These are phyloP conservation scores for Odobenus rosmarus DNA, from an alignment of 2,113 vertebrate species.

Conservation along the genomic window DNA sequence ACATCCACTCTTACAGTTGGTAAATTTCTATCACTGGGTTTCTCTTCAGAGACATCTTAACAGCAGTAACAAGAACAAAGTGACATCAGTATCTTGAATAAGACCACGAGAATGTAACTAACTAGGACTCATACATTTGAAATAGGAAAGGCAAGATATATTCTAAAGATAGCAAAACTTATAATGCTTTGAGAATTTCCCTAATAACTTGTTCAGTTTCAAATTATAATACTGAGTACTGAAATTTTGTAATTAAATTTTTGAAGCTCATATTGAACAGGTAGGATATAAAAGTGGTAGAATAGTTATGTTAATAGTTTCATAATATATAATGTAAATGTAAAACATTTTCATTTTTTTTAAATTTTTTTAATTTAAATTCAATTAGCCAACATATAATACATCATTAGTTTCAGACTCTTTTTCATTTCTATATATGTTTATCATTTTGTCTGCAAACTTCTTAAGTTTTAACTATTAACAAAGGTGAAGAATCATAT, in stretches of 20 bases:
- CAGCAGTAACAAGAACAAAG: conserved; percentile 57
- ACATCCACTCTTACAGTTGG: conserved; percentile 81
- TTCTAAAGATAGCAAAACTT: conserved; percentile 54
- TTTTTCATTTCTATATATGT: conserved; percentile 17
- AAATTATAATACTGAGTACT: conserved; percentile 33
- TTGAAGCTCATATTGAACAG: conserved; percentile 37
- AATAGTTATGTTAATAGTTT: conserved; percentile 22
- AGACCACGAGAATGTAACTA: conserved; percentile 16
- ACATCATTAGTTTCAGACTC: background rate
- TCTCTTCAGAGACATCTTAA: conserved; percentile 85
- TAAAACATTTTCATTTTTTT: conserved; percentile 7
- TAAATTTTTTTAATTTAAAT: background rate
- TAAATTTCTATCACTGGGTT: conserved; percentile 79
- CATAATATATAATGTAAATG: background rate
- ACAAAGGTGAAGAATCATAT: conserved; percentile 55
- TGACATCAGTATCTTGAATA: conserved; percentile 64
- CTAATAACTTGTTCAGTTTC: conserved; percentile 43
- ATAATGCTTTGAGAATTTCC: conserved; percentile 32
- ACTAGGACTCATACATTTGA: conserved; percentile 14
- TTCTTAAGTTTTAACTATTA: conserved; percentile 49
- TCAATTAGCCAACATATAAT: background rate
- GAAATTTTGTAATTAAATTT: conserved; percentile 49
- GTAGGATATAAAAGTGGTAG: background rate
- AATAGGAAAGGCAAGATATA: conserved; percentile 57
- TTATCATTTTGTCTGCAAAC: conserved; percentile 46